These are phyloP conservation scores for Gisinianus flammeolus DNA, from an alignment of 2,888 invertebrate genomes.

Conservation along the genomic window DNA sequence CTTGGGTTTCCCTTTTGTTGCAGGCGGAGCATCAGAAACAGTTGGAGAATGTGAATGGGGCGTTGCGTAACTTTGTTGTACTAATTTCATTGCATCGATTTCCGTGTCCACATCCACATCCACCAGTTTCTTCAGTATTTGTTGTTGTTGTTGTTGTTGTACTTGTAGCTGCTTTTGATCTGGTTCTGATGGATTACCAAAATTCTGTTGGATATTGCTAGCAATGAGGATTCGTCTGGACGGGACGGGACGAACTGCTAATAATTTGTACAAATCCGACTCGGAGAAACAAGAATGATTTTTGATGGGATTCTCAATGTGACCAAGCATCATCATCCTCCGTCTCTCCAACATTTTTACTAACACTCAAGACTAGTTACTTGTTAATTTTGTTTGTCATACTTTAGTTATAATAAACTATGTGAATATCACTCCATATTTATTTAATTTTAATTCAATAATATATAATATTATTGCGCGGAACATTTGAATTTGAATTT, in stretches of 20 bases:
- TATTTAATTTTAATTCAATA: too few species aligned
- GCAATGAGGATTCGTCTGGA: not conserved
- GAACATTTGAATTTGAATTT: too few species aligned
- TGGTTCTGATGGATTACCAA: not conserved
- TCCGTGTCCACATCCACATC: not conserved
- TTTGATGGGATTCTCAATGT: not conserved
- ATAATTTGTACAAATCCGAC: slow-evolving; percentile 12
- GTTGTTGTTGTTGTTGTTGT: not conserved
- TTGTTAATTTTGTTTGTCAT: too few species aligned
- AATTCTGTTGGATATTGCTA: not conserved
- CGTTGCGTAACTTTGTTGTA: too few species aligned
- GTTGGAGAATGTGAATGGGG: too few species aligned
- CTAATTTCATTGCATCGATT: too few species aligned
- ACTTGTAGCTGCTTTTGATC: not conserved
- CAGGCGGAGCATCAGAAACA: not conserved
- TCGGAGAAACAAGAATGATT: slow-evolving; percentile 15
- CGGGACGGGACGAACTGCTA: not conserved
- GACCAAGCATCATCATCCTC: not conserved
- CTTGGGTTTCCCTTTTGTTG: not conserved
- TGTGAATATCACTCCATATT: too few species aligned
- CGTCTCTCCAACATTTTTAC: too few species aligned
- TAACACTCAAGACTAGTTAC: too few species aligned
- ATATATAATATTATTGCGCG: too few species aligned
- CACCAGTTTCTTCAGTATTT: too few species aligned
- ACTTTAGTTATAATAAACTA: too few species aligned